Conservation (phyloP, 2,888 invertebrate genomes). For the Lithophane ornitopus region DNA sequence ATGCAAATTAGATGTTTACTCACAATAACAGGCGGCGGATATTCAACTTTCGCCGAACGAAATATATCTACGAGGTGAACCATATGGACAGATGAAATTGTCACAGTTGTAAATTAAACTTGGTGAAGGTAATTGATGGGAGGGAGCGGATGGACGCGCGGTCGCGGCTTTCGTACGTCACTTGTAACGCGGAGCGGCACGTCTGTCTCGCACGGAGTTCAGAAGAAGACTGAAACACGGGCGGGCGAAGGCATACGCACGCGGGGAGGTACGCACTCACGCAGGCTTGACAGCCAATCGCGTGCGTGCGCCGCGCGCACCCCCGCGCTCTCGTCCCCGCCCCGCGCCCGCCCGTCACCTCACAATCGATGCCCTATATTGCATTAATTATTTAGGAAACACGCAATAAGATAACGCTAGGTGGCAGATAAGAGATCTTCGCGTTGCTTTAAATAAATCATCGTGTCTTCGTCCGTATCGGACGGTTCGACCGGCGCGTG, state of each 20-base stretch:
- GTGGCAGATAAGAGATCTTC: conserved; percentile 89
- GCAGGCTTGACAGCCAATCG: conserved; percentile 88
- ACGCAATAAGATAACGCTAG: conserved; percentile 91
- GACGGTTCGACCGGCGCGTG: conserved; percentile 65
- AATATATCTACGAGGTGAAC: conserved; percentile 95
- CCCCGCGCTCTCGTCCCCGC: conserved; percentile 84
- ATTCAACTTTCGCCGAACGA: conserved; percentile 95
- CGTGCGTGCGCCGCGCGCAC: conserved; percentile 90
- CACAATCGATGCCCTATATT: conserved; percentile 91
- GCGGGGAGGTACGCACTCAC: conserved; percentile 90
- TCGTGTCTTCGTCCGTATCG: conserved; percentile 74
- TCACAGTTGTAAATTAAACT: conserved; percentile 83
- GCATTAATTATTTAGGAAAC: conserved; percentile 91
- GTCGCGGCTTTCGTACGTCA: conserved; percentile 80
- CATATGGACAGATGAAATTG: conserved; percentile 93
- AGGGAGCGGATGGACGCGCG: conserved; percentile 77
- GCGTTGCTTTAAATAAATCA: conserved; percentile 87
- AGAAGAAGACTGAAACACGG: conserved; percentile 84
- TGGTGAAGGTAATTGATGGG: conserved; percentile 72
- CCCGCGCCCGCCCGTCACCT: conserved; percentile 88
- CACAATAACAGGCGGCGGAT: conserved; percentile 94
- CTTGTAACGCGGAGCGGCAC: conserved; percentile 76
- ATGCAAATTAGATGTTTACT: conserved; percentile 87
- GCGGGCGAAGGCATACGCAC: conserved; percentile 86
- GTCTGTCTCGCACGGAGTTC: conserved; percentile 79